Base-by-base conservation (phyloP, 1,140 invertebrate genomes). In the Heliconius eleuchia region DNA sequence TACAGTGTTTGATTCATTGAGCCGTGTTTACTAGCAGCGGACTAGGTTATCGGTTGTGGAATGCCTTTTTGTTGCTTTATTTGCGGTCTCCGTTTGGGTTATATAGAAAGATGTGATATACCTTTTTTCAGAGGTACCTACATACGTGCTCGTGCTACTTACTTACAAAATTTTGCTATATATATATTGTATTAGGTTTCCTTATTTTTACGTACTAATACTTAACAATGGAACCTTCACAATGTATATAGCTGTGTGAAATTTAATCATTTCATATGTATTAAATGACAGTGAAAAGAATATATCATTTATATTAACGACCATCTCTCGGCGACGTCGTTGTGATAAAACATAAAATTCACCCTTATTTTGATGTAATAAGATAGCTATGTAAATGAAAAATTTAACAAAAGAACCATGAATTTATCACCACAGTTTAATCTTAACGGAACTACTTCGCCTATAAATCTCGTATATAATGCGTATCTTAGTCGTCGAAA, bases 1-100 rank as follows among this genome's bases (percentile, higher is more conserved):
- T 80, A 85, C 83, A 79, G 80, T 80, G 77, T 77, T 86, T 89
- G 83, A 87, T 87, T 84, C 84, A 85, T 86, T 82, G 80, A 52
- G 72, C 80, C 80, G 80, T 83, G 83, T 85, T 87, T 84, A 86
- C 80, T 81, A 84, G 84, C 81, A 81, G 52, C 23, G 60, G 60
- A 66, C 60, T 66, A 66, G 60, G 60, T 66, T 66, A 66, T 66
- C 60, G 60, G 60, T 66, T 66, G 60, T 66, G 60, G 60, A 30
- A 66, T 66, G 60, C 27, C 11, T 66, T 66, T 66, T 66, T 66
- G 60, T 66, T 66, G 60, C 60, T 66, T 66, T 16, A 30, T 27
- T 66, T 30, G 60, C 57, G 57, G 57, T 66, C 23, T 66, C 60
- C 60, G 13, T 27, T 30, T 66, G 27, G 60, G 9, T 18, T 27